These are phyloP conservation scores for Cassiopea xamachana DNA, from an alignment of 30 jellyfish, hydroid and myxozoan species.

Conservation along the genomic window DNA sequence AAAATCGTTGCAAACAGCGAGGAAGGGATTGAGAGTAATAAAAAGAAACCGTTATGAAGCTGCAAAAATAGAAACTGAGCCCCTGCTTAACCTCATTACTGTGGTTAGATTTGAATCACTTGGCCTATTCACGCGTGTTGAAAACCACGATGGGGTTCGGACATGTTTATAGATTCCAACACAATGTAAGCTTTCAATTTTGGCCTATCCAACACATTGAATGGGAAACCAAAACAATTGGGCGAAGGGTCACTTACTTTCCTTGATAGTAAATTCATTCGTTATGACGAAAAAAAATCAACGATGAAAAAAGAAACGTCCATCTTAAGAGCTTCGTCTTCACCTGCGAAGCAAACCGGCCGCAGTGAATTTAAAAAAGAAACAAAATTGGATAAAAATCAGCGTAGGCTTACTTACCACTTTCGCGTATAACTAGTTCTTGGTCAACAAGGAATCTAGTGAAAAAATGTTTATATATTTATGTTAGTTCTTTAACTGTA, in stretches of 20 bases:
- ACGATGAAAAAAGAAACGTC: neutral
- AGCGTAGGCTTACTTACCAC: constrained; percentile 29
- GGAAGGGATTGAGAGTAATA: neutral
- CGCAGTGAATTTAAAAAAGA: constrained; percentile 50
- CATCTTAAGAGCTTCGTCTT: constrained; percentile 9
- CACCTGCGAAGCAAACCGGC: constrained; percentile 60
- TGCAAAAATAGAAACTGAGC: constrained; percentile 12
- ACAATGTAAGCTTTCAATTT: constrained; percentile 68
- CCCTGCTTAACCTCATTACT: constrained; percentile 20
- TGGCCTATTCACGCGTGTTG: constrained; percentile 62
- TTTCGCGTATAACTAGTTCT: neutral
- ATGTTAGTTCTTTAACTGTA: constrained; percentile 14
- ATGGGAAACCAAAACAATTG: constrained; percentile 47
- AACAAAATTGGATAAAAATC: constrained; percentile 46
- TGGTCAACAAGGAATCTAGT: constrained; percentile 6
- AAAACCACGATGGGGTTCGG: constrained; percentile 57
- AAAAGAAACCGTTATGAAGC: neutral
- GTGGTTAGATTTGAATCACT: constrained; percentile 2
- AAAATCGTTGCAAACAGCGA: neutral
- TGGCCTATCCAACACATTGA: constrained; percentile 38
- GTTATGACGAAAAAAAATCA: neutral
- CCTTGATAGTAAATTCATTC: constrained; percentile 34
- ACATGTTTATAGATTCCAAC: constrained; percentile 57
- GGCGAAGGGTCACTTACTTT: constrained; percentile 52
- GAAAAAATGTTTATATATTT: constrained; percentile 8